A percentile compares a stretch with the other conserved stretches of the same genome.
phyloP scores from a whole-genome alignment of 1,140 invertebrate genomes.

The Prorops nasuta region DNA sequence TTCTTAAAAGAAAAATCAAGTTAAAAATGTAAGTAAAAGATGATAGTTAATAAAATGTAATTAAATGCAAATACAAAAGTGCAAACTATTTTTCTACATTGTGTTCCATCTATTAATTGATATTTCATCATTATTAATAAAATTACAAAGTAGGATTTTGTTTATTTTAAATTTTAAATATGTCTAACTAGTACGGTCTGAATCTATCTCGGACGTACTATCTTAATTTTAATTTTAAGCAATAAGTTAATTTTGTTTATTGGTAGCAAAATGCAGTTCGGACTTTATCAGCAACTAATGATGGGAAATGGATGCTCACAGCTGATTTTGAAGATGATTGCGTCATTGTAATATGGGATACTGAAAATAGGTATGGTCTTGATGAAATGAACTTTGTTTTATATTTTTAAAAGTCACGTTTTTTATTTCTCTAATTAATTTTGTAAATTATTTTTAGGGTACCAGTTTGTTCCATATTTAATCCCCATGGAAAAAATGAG shows the following conservation, averaged over 20 bases:
- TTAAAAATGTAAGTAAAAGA: too few relatives aligned
- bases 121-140: too few relatives aligned
- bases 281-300: conserved; percentile 47
- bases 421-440: neutral
- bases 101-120: too few relatives aligned
- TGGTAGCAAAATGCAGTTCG: conserved; percentile 50
- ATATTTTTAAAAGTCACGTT: conserved; percentile 1
- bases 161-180: too few relatives aligned
- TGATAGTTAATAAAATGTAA: too few relatives aligned
- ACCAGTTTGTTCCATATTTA: conserved; percentile 56
- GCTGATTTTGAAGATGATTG: conserved; percentile 59
- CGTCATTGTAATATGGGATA: conserved; percentile 60
- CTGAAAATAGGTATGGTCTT: conserved; percentile 37
- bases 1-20: too few relatives aligned
- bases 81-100: too few relatives aligned
- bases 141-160: too few relatives aligned
- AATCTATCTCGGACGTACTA: neutral
- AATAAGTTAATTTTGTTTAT: neutral
- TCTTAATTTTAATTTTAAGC: neutral
- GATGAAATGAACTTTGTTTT: too few relatives aligned
- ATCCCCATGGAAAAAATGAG: conserved; percentile 46
- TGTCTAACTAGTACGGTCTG: too few relatives aligned
- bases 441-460: conserved; percentile 28
- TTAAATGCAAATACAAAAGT: too few relatives aligned
- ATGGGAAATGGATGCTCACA: conserved; percentile 58